Conservation (phyloP, 2,797 vertebrate genomes). For the Lates japonicus region DNA sequence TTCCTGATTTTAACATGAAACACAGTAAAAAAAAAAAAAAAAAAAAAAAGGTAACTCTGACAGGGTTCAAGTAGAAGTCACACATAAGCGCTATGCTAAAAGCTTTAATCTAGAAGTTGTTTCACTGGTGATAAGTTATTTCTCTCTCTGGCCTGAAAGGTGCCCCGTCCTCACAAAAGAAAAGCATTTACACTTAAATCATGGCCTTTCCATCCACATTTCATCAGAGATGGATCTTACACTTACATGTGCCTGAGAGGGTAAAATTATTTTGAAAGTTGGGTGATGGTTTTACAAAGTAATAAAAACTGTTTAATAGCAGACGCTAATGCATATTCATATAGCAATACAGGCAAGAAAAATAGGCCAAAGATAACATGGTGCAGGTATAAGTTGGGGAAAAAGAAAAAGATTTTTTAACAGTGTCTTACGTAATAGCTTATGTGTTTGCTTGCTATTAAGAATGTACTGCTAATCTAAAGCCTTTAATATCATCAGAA, state of each 20-base stretch:
- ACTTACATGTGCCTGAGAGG: slow-evolving; percentile 1
- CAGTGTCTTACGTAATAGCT: background rate
- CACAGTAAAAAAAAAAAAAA: background rate
- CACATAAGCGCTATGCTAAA: slow-evolving; percentile 17
- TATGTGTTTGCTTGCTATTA: background rate
- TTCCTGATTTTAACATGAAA: background rate
- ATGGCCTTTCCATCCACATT: background rate
- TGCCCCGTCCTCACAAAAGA: slow-evolving; percentile 5
- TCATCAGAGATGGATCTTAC: slow-evolving; percentile 4
- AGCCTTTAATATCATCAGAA: slow-evolving; percentile 1
- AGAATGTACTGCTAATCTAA: background rate
- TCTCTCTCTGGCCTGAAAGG: slow-evolving; percentile 20
- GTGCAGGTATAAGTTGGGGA: background rate
- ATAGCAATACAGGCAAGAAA: background rate
- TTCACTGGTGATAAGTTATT: slow-evolving; percentile 32
- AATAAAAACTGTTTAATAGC: background rate
- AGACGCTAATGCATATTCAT: background rate
- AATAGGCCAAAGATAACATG: background rate
- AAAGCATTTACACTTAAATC: slow-evolving; percentile 28
- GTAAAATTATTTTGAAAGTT: slow-evolving; percentile 5
- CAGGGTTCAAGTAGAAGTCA: slow-evolving; percentile 15
- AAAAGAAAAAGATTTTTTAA: background rate
- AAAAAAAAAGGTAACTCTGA: background rate
- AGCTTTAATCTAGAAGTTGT: slow-evolving; percentile 25
- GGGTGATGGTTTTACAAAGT: background rate